Conservation (phyloP, 2,888 invertebrate species). For the Gerris lacustris region DNA sequence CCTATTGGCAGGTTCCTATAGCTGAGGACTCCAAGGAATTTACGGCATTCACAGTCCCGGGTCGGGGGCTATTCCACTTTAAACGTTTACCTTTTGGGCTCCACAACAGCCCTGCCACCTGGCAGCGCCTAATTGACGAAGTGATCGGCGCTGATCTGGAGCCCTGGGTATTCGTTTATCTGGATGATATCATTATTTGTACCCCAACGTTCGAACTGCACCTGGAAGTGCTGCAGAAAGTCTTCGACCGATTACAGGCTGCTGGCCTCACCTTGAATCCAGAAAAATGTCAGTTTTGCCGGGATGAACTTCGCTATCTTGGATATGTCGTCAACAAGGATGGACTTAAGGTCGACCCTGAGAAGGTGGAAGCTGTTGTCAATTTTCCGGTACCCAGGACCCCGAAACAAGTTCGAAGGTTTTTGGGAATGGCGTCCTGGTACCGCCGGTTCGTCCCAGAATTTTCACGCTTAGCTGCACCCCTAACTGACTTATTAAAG, state of each 20-base stretch:
- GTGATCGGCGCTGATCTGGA: conserved; percentile 21
- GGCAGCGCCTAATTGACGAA: conserved; percentile 6
- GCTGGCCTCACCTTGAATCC: conserved; percentile 16
- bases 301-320: too few species aligned
- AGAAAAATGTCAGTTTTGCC: conserved; percentile 19
- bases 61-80: conserved; percentile 32
- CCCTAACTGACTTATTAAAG: too few species aligned
- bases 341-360: too few species aligned
- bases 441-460: too few species aligned
- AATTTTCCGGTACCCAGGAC: too few species aligned
- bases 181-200: conserved; percentile 20
- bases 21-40: conserved; percentile 27
- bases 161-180: conserved; percentile 11
- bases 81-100: neutral
- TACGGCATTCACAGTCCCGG: conserved; percentile 33
- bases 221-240: conserved; percentile 8
- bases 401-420: too few species aligned
- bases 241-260: conserved; percentile 11
- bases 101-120: neutral
- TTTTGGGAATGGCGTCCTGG: too few species aligned
- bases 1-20: conserved; percentile 22
- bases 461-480: too few species aligned
- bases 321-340: too few species aligned
- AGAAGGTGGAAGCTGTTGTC: too few species aligned
- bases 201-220: conserved; percentile 14